These are phyloP conservation scores for Drosophila murphyi DNA, from an alignment of 1,140 invertebrate genomes.

Conservation along the genomic window DNA sequence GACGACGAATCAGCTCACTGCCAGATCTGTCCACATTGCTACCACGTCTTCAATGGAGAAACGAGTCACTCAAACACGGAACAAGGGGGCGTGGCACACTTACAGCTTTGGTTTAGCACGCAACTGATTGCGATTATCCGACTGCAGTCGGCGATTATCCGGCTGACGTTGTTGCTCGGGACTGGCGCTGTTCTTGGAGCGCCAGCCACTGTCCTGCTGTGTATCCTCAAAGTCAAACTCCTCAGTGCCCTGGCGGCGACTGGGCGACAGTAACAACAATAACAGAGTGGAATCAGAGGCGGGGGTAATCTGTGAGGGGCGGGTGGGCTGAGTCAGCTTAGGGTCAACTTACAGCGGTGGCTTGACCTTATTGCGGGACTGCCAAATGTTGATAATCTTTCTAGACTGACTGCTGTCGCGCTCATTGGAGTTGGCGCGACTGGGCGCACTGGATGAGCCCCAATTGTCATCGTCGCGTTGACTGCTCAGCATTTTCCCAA, in stretches of 20 bases:
- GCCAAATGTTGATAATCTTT: constrained; percentile 67
- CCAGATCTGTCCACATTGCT: constrained; percentile 70
- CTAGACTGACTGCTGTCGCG: constrained; percentile 71
- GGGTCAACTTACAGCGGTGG: constrained; percentile 65
- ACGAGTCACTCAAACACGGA: constrained; percentile 6
- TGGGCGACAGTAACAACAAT: constrained; percentile 15
- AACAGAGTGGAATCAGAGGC: background rate
- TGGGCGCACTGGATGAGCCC: constrained; percentile 78
- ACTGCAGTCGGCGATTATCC: constrained; percentile 28
- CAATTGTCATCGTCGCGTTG: constrained; percentile 80
- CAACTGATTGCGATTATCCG: constrained; percentile 46
- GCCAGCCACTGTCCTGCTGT: constrained; percentile 64
- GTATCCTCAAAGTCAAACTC: constrained; percentile 70
- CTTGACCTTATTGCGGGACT: constrained; percentile 64
- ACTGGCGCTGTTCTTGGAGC: constrained; percentile 48
- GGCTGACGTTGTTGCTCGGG: constrained; percentile 42
- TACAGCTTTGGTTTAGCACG: constrained; percentile 74
- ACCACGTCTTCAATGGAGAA: constrained; percentile 65
- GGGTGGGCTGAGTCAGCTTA: background rate
- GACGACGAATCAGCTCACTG: constrained; percentile 63
- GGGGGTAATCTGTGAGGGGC: background rate
- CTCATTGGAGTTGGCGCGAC: constrained; percentile 72
- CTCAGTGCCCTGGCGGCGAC: constrained; percentile 72
- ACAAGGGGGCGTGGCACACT: constrained; percentile 33
- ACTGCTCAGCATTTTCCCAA: constrained; percentile 32